Conservation (phyloP, 64 coral and sea anemone species). For the Dendronephthya gigantea region DNA sequence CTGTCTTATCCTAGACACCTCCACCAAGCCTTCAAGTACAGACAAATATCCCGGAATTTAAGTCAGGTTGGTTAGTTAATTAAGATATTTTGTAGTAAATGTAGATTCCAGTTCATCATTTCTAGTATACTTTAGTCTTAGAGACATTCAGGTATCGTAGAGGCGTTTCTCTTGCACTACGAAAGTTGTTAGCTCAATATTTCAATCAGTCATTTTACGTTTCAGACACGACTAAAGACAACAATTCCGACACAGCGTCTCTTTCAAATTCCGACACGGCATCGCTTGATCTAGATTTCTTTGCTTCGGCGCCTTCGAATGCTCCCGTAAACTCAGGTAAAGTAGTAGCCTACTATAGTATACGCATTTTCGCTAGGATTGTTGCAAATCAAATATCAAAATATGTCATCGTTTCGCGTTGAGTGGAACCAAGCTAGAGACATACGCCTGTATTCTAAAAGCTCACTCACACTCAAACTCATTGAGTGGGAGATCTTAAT, state of each 20-base stretch:
- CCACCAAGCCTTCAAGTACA: neutral
- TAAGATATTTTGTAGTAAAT: too few species aligned
- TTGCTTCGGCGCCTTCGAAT: slow-evolving; percentile 49
- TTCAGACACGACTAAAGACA: slow-evolving; percentile 20
- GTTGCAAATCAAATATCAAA: too few species aligned
- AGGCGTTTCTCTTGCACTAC: neutral
- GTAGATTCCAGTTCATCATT: too few species aligned
- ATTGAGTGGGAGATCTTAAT: too few species aligned
- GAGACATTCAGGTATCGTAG: neutral
- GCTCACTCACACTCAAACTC: too few species aligned
- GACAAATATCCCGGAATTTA: neutral
- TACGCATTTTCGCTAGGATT: too few species aligned
- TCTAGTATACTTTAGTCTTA: too few species aligned
- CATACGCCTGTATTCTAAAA: too few species aligned
- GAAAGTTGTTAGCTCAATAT: neutral
- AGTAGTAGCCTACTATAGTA: neutral
- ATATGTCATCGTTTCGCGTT: too few species aligned
- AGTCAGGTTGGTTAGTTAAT: neutral
- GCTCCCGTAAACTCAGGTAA: slow-evolving; percentile 52
- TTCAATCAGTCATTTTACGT: neutral
- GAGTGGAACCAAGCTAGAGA: too few species aligned
- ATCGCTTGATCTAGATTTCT: slow-evolving; percentile 79
- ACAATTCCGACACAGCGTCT: neutral
- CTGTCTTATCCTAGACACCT: neutral
- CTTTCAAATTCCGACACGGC: slow-evolving; percentile 26